Percentiles rank a stretch among this genome's conserved stretches.
phyloP scores from a whole-genome alignment of 2,888 invertebrate genomes.

The Mystacides longicornis region DNA sequence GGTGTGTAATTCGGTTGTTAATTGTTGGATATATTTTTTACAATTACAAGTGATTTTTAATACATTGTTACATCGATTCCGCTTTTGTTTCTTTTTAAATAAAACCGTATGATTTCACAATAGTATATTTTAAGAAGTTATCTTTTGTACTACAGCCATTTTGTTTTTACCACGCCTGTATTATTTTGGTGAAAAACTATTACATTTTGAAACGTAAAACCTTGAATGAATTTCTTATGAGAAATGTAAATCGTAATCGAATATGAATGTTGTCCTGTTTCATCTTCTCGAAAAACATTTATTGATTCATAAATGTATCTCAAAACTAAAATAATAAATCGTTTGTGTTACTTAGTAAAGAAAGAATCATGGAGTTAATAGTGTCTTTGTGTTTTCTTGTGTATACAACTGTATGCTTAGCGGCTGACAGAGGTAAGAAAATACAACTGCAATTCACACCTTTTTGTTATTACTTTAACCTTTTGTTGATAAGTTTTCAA shows the following conservation, averaged over 20 bases:
- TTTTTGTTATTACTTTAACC: background rate
- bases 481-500: background rate
- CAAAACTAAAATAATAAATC: background rate
- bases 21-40: too few species aligned
- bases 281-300: background rate
- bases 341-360: background rate
- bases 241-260: background rate
- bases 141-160: slow-evolving; percentile 12
- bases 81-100: background rate
- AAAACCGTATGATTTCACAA: background rate
- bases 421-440: slow-evolving; percentile 16
- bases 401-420: slow-evolving; percentile 11
- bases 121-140: background rate
- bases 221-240: background rate
- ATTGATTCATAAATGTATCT: slow-evolving; percentile 5
- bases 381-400: slow-evolving; percentile 5
- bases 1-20: too few species aligned
- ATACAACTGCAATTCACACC: background rate
- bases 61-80: too few species aligned
- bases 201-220: slow-evolving; percentile 5
- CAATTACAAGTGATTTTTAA: too few species aligned
- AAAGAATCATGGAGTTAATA: slow-evolving; percentile 5
- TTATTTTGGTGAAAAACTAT: slow-evolving; percentile 14
- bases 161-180: slow-evolving; percentile 22
- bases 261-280: background rate